Percentiles rank a stretch among this genome's conserved stretches.
Conservation (phyloP, 1,140 invertebrate genomes). For the Scaptomyza montana region DNA sequence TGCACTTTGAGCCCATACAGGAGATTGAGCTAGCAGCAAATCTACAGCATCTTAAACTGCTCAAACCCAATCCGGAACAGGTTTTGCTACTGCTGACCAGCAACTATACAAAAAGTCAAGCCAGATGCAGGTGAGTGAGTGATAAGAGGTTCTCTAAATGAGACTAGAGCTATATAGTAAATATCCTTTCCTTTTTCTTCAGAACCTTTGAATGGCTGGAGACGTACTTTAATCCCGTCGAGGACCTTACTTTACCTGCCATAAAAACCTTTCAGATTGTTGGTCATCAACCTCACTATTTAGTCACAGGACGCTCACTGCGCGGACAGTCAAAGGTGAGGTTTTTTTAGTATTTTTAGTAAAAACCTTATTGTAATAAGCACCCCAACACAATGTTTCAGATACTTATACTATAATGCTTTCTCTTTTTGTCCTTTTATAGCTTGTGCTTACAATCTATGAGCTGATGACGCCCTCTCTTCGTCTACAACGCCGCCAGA, state of each 20-base stretch:
- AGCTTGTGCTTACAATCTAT: constrained; percentile 64
- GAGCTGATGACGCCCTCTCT: constrained; percentile 42
- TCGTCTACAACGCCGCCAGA: constrained; percentile 54
- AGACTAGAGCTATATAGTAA: not conserved
- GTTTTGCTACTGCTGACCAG: constrained; percentile 59
- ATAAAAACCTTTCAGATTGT: constrained; percentile 59
- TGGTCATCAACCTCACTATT: constrained; percentile 54
- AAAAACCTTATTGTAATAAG: too few species aligned
- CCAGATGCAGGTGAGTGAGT: constrained; percentile 59
- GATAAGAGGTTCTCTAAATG: too few species aligned
- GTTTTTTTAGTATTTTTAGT: too few species aligned
- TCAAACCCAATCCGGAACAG: constrained; percentile 53
- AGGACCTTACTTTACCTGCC: constrained; percentile 63
- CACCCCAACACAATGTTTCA: too few species aligned
- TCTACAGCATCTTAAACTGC: constrained; percentile 59
- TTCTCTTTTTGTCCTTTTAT: not conserved
- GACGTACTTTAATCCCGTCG: constrained; percentile 72
- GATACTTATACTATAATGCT: not conserved
- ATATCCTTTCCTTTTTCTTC: not conserved
- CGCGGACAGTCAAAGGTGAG: constrained; percentile 58
- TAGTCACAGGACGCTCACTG: constrained; percentile 57
- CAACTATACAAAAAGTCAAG: constrained; percentile 53
- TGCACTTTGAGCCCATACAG: constrained; percentile 63
- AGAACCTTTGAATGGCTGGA: constrained; percentile 78
- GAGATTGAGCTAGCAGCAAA: constrained; percentile 57